Percentiles rank a stretch among this genome's conserved stretches.
Evolutionary conservation across 2,113 vertebrate species (phyloP).

Genomic region (Glaucomys volans): DNA sequence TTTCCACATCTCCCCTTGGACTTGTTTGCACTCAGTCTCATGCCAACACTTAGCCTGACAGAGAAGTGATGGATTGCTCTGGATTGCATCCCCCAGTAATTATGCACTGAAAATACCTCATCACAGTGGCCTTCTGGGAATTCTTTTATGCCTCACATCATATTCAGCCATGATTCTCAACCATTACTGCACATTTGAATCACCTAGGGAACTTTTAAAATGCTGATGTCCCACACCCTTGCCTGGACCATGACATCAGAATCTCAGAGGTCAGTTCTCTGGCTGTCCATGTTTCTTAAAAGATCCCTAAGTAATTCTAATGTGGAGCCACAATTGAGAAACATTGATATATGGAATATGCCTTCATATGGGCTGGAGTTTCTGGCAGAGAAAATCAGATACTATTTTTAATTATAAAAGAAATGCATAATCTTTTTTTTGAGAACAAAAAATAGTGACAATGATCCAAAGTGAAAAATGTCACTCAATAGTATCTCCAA

Average conservation of each 20-base stretch:
- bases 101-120: neutral
- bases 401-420: conserved; percentile 10
- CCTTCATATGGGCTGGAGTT: neutral
- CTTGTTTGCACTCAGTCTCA: neutral
- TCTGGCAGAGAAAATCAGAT: neutral
- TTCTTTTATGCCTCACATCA: neutral
- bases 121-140: conserved; percentile 14
- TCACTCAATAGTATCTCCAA: neutral
- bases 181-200: neutral
- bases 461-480: neutral
- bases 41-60: neutral
- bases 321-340: neutral
- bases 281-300: neutral
- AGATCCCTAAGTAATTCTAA: neutral
- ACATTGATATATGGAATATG: neutral
- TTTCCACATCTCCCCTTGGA: neutral
- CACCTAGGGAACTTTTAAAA: neutral
- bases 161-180: neutral
- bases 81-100: neutral
- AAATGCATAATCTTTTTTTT: neutral
- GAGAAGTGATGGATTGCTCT: conserved; percentile 29
- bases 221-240: neutral
- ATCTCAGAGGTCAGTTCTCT: neutral
- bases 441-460: neutral
- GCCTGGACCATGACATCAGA: neutral